Conservation (phyloP, 2,797 vertebrate genomes). For the Percopsis omiscomaycus region DNA sequence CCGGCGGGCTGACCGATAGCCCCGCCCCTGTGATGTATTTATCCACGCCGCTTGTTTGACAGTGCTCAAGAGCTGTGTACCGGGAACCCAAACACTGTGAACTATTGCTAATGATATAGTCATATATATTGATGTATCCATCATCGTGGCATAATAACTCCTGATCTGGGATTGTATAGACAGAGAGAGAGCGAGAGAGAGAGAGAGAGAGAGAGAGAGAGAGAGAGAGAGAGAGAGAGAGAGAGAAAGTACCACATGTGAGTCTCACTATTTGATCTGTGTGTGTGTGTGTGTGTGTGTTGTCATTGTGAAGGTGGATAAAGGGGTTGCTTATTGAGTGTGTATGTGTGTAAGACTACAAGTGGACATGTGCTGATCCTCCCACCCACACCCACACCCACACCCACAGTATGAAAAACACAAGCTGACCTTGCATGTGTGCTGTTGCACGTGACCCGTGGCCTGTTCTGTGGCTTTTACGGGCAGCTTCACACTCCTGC, state of each 20-base stretch:
- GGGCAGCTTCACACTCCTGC: slow-evolving; percentile 64
- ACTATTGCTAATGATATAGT: slow-evolving; percentile 69
- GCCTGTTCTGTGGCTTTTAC: slow-evolving; percentile 70
- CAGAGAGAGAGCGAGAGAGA: not conserved
- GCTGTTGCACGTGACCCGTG: slow-evolving; percentile 72
- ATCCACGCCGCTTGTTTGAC: slow-evolving; percentile 71
- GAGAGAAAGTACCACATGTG: slow-evolving; percentile 56
- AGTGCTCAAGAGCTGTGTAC: slow-evolving; percentile 67
- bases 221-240: slow-evolving; percentile 1
- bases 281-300: not conserved
- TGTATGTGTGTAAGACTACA: slow-evolving; percentile 4
- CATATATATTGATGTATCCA: slow-evolving; percentile 67
- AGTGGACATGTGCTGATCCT: not conserved
- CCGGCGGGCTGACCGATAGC: slow-evolving; percentile 67
- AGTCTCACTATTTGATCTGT: slow-evolving; percentile 19
- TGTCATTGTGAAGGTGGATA: not conserved
- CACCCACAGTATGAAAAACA: slow-evolving; percentile 7
- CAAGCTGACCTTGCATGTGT: slow-evolving; percentile 58
- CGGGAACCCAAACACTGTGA: slow-evolving; percentile 68
- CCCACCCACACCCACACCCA: slow-evolving; percentile 2
- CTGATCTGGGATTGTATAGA: slow-evolving; percentile 50
- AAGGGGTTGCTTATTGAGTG: not conserved
- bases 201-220: not conserved
- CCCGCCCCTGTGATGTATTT: slow-evolving; percentile 67
- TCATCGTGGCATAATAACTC: slow-evolving; percentile 62